phyloP scores from a whole-genome alignment of 2,888 invertebrate species.

The Anorthoa munda region DNA sequence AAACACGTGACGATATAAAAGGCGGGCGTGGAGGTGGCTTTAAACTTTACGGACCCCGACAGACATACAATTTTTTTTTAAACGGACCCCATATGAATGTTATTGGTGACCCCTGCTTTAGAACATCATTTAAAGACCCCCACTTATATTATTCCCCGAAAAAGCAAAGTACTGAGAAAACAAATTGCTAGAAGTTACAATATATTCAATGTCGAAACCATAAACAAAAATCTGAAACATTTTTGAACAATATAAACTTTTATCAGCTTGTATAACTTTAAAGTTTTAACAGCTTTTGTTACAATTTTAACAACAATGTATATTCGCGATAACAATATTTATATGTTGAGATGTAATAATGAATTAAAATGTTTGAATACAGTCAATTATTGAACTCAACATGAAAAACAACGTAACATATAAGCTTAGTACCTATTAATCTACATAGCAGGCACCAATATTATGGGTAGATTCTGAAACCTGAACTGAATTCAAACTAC shows the following conservation, averaged over 20 bases:
- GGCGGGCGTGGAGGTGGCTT: too few relatives aligned
- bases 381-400: background rate
- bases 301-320: constrained; percentile 3
- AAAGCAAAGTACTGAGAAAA: constrained; percentile 13
- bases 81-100: too few relatives aligned
- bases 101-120: background rate
- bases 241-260: constrained; percentile 23
- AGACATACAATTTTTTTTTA: too few relatives aligned
- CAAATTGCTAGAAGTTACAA: constrained; percentile 11
- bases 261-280: background rate
- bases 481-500: constrained; percentile 24
- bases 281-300: background rate
- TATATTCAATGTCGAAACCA: constrained; percentile 1
- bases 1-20: too few relatives aligned
- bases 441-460: too few relatives aligned
- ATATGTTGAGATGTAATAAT: background rate
- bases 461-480: background rate
- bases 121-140: background rate
- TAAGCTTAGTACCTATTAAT: too few relatives aligned
- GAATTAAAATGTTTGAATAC: background rate
- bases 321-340: constrained; percentile 9
- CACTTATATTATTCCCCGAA: constrained; percentile 9
- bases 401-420: too few relatives aligned
- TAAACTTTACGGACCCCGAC: too few relatives aligned
- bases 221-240: constrained; percentile 7